These are phyloP conservation scores for Drosophila virilis DNA, from an alignment of 1,140 invertebrate genomes.

Conservation along the genomic window DNA sequence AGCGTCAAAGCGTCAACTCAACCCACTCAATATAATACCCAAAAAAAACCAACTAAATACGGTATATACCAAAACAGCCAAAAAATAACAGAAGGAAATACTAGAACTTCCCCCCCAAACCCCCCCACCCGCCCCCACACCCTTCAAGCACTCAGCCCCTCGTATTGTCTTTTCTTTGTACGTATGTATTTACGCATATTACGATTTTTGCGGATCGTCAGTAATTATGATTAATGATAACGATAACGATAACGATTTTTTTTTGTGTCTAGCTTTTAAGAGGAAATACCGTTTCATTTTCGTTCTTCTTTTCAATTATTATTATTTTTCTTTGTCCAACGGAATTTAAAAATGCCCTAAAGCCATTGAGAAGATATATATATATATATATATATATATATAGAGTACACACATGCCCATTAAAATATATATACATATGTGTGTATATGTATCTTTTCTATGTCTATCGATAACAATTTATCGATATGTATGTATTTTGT, in stretches of 20 bases:
- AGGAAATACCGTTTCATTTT: constrained; percentile 12
- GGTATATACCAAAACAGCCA: constrained; percentile 11
- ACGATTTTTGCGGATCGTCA: constrained; percentile 62
- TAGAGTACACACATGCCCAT: constrained; percentile 30
- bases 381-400: constrained; percentile 12
- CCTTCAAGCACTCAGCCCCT: neutral
- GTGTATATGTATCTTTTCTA: constrained; percentile 29
- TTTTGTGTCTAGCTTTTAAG: constrained; percentile 50
- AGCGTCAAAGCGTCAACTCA: too few species aligned
- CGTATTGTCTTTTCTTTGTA: constrained; percentile 21
- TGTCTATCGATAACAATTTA: neutral
- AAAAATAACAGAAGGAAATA: constrained; percentile 2
- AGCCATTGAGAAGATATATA: constrained; percentile 61
- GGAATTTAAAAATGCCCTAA: constrained; percentile 48
- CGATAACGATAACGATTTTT: constrained; percentile 58
- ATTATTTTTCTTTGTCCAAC: constrained; percentile 19
- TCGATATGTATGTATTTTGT: constrained; percentile 51
- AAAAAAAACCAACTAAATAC: neutral
- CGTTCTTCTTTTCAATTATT: constrained; percentile 26
- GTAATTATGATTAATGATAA: constrained; percentile 69
- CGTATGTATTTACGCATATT: constrained; percentile 34
- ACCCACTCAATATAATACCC: neutral
- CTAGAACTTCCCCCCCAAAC: neutral
- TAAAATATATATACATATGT: constrained; percentile 9
- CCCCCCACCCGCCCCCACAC: neutral